Base-by-base conservation (phyloP, 2,888 invertebrate genomes). In the Rhabditophanes sp. region DNA sequence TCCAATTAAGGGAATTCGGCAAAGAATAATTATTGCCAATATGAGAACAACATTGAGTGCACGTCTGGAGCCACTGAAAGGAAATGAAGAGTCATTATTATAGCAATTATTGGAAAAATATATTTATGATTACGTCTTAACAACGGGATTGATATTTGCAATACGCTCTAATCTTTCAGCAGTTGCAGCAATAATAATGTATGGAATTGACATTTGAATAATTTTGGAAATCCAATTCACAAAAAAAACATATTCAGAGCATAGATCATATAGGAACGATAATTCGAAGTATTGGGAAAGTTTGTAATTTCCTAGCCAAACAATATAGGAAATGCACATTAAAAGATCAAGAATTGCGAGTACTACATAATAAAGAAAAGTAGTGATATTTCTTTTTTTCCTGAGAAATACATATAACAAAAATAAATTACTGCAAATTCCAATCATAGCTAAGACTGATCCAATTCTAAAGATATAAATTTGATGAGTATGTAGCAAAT, bases 101-200 rank as follows among this genome's bases (percentile, higher is more conserved):
- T n/a, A n/a, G n/a, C n/a, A n/a, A n/a, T n/a, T n/a, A n/a, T n/a
- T n/a, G n/a, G n/a, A n/a, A n/a, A n/a, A n/a, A n/a, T n/a, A n/a
- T n/a, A n/a, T n/a, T n/a, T n/a, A n/a, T n/a, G n/a, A n/a, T n/a
- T n/a, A n/a, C n/a, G n/a, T n/a, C n/a, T 22, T 30, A 24, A 24
- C 24, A 9, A 20, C 24, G 30, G 14, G 14, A 15, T 30, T 30
- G 14, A 22, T 19, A 17, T 23, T 27, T 3, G 30, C 27, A 27
- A 39, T 30, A 23, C 30, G 27, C 4, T 24, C 35, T 1, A 39
- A 24, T 23, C 36, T 23, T 22, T 53, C 53, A 12, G 51, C 50
- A 1, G 51, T 48, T 18, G 48, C 43, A 12, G 50, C 49, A 8
- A 53, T 50, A 25, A 53, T 40, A 2, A 51, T 46, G 27, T 53